These are phyloP conservation scores for Eretmocerus hayati DNA, from an alignment of 2,888 invertebrate species.

Conservation along the genomic window DNA sequence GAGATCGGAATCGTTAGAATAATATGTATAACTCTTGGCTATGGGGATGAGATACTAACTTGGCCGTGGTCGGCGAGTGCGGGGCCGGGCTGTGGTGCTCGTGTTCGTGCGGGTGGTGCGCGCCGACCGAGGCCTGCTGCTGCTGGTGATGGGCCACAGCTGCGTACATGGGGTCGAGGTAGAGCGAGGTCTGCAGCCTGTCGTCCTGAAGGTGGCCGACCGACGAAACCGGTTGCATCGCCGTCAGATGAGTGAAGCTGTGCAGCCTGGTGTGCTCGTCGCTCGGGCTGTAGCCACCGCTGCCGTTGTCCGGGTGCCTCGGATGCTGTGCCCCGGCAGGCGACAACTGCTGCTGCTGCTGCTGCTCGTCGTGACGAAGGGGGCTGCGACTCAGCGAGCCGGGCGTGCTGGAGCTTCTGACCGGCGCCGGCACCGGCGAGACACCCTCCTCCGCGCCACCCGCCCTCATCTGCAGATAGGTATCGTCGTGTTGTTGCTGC, in stretches of 20 bases:
- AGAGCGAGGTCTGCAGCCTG: conserved; percentile 31
- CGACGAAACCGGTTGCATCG: conserved; percentile 35
- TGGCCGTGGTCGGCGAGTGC: conserved; percentile 15
- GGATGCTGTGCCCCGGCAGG: no score
- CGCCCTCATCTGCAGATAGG: conserved; percentile 31
- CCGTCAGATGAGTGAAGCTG: conserved; percentile 41
- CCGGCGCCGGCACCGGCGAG: conserved; percentile 21
- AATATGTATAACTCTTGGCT: no score
- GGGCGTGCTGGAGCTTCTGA: no score
- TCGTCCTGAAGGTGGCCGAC: conserved; percentile 17
- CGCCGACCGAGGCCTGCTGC: conserved; percentile 12
- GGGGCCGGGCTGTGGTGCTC: conserved; percentile 36
- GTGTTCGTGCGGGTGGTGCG: conserved; percentile 34
- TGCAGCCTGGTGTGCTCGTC: conserved; percentile 30
- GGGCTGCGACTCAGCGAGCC: conserved; percentile 40
- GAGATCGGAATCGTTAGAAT: no score
- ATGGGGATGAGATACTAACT: conserved; percentile 13
- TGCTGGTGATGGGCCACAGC: no score
- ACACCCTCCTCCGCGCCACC: conserved; percentile 29
- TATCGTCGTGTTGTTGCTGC: conserved; percentile 29
- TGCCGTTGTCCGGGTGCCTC: conserved; percentile 29
- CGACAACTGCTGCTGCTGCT: conserved; percentile 24
- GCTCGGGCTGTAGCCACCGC: conserved; percentile 30
- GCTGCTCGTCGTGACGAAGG: conserved; percentile 34
- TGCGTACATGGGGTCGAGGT: conserved; percentile 38